Evolutionary conservation across 2,888 invertebrate genomes (phyloP), one percentile per base, ranked within the genome.

Genomic region (Mesochorus sp.): DNA sequence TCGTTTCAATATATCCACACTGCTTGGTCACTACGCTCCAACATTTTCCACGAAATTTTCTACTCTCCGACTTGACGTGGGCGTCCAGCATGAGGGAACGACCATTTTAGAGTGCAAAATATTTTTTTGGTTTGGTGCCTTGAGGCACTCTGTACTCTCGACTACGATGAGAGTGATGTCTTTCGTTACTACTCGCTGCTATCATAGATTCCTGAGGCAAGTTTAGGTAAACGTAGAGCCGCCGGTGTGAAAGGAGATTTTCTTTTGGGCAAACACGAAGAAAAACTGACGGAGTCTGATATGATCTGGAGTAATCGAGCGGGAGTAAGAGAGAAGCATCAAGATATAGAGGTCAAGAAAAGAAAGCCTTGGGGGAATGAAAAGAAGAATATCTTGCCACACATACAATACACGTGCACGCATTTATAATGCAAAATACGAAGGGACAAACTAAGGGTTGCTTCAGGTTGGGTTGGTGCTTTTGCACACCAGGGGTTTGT

Each of bases 291-390:
- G 49, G 26, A 51, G 31, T 4, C 71, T 57, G 81, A 79, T 79
- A 79, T 37, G 68, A 79, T 81, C 81, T 79, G 51, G 1, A 57
- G 53, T 57, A 57, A 79, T 72, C 71, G 81, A 75, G 68, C 67
- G 6, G 19, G 51, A 49, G 64, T 44, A 21, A 66, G 66, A 51
- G 37, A 42, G 39, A 26, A 47, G 72, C 19, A 66, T 24, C 12
- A 17, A 17, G 55, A 28, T 19, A 26, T 26, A 24, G 28, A 44
- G 10, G 51, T 21, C 39, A 34, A 62, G 61, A 72, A 71, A 31
- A 49, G 26, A 19, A 53, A 28, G 31, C 71, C 28, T 10, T n/a
- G n/a, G n/a, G 8, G n/a, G 71, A 61, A 12, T 24, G 21, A 31
- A 51, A 66, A 44, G 55, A 47, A 62, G n/a, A 53, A 19, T 44